Percentiles rank a stretch among this genome's conserved stretches.
phyloP scores from a whole-genome alignment of 2,797 vertebrate species.

The Enteromius paludinosus region DNA sequence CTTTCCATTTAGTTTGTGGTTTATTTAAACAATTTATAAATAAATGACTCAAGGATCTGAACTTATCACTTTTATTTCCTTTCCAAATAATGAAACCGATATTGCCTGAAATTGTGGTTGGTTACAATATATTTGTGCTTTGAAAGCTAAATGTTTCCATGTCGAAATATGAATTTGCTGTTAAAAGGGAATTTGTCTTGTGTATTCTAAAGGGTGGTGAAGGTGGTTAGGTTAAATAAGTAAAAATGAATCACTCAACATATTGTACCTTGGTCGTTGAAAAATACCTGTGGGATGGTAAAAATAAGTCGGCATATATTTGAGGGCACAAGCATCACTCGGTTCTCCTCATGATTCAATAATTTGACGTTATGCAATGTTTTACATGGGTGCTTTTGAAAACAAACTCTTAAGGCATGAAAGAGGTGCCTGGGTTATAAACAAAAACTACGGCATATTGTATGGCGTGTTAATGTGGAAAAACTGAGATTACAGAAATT shows the following conservation, averaged over 20 bases:
- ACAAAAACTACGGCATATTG: conserved; percentile 2
- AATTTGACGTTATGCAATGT: conserved; percentile 33
- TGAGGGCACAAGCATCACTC: conserved; percentile 34
- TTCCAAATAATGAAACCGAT: conserved; percentile 40
- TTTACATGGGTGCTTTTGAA: conserved; percentile 23
- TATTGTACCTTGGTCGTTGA: conserved; percentile 9
- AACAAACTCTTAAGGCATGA: conserved; percentile 10
- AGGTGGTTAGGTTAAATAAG: conserved; percentile 40
- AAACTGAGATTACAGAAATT: background rate
- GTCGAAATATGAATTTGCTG: conserved; percentile 39
- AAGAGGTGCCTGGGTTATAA: conserved; percentile 19
- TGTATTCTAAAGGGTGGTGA: conserved; percentile 27
- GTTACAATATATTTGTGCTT: conserved; percentile 29
- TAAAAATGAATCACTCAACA: conserved; percentile 37
- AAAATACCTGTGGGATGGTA: conserved; percentile 47
- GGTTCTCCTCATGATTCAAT: conserved; percentile 21
- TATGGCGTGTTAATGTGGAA: background rate
- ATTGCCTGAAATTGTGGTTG: conserved; percentile 33
- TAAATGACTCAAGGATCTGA: background rate
- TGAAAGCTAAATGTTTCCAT: conserved; percentile 29
- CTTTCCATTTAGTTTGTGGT: background rate
- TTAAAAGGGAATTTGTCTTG: conserved; percentile 22
- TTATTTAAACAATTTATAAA: background rate
- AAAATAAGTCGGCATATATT: conserved; percentile 34
- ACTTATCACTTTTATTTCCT: conserved; percentile 29